Conservation (phyloP, 2,797 vertebrate genomes). For the Adelosebastes latens region DNA sequence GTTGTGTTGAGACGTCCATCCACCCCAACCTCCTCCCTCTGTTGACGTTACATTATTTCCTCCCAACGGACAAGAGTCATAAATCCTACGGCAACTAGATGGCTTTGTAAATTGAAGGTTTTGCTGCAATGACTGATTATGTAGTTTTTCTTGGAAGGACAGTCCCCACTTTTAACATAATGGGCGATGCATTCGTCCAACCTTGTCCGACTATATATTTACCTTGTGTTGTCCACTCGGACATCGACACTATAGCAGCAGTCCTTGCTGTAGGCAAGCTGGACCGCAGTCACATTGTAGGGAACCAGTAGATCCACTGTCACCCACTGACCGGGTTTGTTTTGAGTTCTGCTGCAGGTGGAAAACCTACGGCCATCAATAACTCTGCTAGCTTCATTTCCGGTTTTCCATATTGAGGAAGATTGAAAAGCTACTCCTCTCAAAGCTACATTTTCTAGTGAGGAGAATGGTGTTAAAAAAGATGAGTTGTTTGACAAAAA, state of each 20-base stretch:
- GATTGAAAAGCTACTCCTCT: constrained; percentile 9
- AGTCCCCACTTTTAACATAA: neutral
- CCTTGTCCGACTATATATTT: neutral
- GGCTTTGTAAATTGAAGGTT: neutral
- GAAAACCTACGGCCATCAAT: neutral
- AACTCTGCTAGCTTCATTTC: neutral
- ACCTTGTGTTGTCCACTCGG: constrained; percentile 12
- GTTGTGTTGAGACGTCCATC: neutral
- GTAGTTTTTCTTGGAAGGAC: neutral
- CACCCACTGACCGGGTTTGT: constrained; percentile 5
- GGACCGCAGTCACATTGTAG: constrained; percentile 1
- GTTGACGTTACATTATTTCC: too few relatives aligned
- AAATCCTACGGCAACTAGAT: neutral
- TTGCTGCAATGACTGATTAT: neutral
- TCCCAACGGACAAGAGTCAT: neutral
- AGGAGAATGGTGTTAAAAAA: neutral
- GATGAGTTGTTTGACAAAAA: neutral
- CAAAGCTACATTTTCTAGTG: constrained; percentile 17
- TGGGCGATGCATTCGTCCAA: neutral
- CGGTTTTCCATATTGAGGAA: neutral
- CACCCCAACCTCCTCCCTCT: neutral
- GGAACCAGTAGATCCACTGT: constrained; percentile 24
- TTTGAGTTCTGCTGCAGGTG: neutral
- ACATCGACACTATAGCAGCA: neutral
- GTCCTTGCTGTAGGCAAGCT: neutral